phyloP scores from a whole-genome alignment of 2,888 invertebrate species.

The Blastobasis adustella region DNA sequence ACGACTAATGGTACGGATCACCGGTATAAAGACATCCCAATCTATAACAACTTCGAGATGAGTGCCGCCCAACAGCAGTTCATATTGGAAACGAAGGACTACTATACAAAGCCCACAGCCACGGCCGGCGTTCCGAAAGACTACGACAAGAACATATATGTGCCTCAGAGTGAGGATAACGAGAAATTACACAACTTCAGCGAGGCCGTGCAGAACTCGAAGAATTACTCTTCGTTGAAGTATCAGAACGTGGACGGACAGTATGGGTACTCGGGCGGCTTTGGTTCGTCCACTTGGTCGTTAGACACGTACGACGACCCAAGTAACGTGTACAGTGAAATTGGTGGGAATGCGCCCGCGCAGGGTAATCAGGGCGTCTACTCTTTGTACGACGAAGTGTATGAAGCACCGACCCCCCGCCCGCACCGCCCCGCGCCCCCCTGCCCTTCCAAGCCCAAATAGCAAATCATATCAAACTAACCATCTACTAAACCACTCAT shows the following conservation, averaged over 20 bases:
- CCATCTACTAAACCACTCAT: no score
- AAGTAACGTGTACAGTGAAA: constrained; percentile 58
- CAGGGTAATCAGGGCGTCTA: constrained; percentile 30
- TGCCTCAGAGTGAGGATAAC: constrained; percentile 51
- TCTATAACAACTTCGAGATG: constrained; percentile 51
- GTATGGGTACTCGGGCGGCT: constrained; percentile 27
- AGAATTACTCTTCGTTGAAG: constrained; percentile 59
- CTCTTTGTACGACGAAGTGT: constrained; percentile 61
- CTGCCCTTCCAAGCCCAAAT: constrained; percentile 56
- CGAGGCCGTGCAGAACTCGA: constrained; percentile 54
- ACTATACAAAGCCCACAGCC: constrained; percentile 58
- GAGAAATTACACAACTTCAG: constrained; percentile 58
- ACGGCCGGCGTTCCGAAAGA: constrained; percentile 36
- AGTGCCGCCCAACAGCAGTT: constrained; percentile 51
- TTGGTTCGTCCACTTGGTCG: constrained; percentile 26
- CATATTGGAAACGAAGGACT: constrained; percentile 58
- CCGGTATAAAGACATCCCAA: constrained; percentile 46
- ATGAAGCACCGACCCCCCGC: constrained; percentile 49
- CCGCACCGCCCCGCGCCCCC: constrained; percentile 78
- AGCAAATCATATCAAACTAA: constrained; percentile 9
- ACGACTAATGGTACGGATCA: constrained; percentile 20
- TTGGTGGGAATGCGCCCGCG: constrained; percentile 19
- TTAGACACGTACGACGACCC: constrained; percentile 50
- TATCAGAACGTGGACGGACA: constrained; percentile 52
- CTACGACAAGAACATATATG: constrained; percentile 65